Evolutionary conservation across 2,888 invertebrate genomes (phyloP).

Genomic region (Sarcophaga subvicina): DNA sequence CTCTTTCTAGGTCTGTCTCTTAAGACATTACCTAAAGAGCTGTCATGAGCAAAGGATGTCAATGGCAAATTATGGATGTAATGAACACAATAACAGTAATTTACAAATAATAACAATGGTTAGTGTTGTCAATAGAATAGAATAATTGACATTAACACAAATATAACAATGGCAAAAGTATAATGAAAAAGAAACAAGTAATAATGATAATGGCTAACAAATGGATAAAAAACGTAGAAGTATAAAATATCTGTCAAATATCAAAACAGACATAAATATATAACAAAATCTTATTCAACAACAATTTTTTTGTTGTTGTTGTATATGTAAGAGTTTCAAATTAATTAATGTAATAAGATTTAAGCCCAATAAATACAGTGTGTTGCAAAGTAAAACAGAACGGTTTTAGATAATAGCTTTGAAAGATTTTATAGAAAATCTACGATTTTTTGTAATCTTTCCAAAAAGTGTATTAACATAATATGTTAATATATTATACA

Average conservation of each 20-base stretch:
- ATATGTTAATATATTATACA: too few relatives aligned
- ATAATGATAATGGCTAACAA: constrained; percentile 16
- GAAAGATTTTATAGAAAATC: too few relatives aligned
- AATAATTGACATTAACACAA: background rate
- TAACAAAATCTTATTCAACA: too few relatives aligned
- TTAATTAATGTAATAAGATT: too few relatives aligned
- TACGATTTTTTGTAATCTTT: too few relatives aligned
- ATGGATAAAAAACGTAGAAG: background rate
- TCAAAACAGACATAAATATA: background rate
- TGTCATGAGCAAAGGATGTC: background rate
- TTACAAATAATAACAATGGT: background rate
- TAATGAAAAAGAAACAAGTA: constrained; percentile 7
- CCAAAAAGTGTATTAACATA: too few relatives aligned
- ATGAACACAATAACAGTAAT: background rate
- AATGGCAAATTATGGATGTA: background rate
- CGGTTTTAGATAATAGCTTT: too few relatives aligned
- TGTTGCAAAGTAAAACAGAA: too few relatives aligned
- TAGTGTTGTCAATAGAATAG: background rate
- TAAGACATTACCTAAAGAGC: background rate
- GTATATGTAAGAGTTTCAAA: too few relatives aligned
- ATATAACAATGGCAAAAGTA: background rate
- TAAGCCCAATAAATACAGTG: too few relatives aligned
- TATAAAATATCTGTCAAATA: background rate
- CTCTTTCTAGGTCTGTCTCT: too few relatives aligned
- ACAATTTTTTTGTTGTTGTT: too few relatives aligned